Evolutionary conservation across 2,113 vertebrate species (phyloP).

Genomic region (Herpailurus yagouaroundi): DNA sequence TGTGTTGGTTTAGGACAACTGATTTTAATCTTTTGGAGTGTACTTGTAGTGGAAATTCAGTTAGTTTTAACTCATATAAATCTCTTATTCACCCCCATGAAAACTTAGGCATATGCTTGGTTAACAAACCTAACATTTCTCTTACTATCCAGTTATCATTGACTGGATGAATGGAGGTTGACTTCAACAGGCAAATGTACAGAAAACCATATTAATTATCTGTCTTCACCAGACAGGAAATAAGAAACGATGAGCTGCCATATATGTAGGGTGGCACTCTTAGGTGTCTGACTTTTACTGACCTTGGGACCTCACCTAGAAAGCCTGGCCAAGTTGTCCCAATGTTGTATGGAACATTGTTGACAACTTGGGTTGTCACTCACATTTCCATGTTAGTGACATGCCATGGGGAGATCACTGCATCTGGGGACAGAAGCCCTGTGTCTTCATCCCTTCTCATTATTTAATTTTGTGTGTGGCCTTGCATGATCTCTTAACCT

Average conservation of each 20-base stretch:
- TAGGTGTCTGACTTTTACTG: neutral
- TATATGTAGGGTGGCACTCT: neutral
- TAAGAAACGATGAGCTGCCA: neutral
- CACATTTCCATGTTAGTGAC: neutral
- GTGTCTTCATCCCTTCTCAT: neutral
- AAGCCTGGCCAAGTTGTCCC: neutral
- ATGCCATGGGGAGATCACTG: neutral
- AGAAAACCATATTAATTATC: neutral
- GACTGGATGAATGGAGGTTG: neutral
- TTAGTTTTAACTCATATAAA: constrained; percentile 24
- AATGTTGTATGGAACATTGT: neutral
- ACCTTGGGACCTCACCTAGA: neutral
- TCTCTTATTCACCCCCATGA: neutral
- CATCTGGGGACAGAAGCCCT: neutral
- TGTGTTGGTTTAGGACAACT: constrained; percentile 16
- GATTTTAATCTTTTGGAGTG: constrained; percentile 18
- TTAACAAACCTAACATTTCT: neutral
- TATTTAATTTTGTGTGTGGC: neutral
- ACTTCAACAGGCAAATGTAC: constrained; percentile 23
- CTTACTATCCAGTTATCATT: constrained; percentile 20
- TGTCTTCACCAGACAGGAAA: neutral
- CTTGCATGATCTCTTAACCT: neutral
- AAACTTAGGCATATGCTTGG: neutral
- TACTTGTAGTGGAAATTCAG: neutral
- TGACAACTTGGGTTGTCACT: neutral